These are phyloP conservation scores for Eudyptes chrysolophus DNA, from an alignment of 2,113 vertebrate species.

Conservation along the genomic window DNA sequence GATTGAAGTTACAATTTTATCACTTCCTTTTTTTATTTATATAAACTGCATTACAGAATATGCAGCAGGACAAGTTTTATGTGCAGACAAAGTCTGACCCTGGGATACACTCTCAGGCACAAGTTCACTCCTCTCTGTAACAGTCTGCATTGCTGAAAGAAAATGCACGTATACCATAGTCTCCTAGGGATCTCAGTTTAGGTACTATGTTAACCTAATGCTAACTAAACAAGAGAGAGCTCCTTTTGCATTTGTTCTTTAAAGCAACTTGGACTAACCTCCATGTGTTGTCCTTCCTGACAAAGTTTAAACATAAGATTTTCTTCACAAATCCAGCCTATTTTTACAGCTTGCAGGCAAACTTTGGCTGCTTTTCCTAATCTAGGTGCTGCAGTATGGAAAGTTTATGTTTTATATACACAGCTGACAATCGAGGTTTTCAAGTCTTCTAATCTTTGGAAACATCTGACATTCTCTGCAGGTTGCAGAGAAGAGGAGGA, in stretches of 20 bases:
- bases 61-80: background rate
- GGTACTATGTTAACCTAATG: background rate
- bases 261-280: background rate
- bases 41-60: background rate
- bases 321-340: background rate
- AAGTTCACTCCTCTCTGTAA: background rate
- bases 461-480: background rate
- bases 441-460: background rate
- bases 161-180: fast-evolving
- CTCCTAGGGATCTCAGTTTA: background rate
- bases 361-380: background rate
- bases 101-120: background rate
- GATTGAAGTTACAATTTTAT: background rate
- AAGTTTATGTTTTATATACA: background rate
- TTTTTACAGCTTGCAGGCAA: background rate
- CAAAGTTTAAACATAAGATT: background rate
- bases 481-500: background rate
- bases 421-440: background rate
- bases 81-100: background rate
- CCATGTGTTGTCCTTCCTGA: background rate
- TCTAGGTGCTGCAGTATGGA: background rate
- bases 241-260: background rate
- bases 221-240: background rate
- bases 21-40: background rate
- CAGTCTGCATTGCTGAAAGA: background rate